Evolutionary conservation across 2,113 vertebrate species (phyloP).

Genomic region (Megaptera novaeangliae): DNA sequence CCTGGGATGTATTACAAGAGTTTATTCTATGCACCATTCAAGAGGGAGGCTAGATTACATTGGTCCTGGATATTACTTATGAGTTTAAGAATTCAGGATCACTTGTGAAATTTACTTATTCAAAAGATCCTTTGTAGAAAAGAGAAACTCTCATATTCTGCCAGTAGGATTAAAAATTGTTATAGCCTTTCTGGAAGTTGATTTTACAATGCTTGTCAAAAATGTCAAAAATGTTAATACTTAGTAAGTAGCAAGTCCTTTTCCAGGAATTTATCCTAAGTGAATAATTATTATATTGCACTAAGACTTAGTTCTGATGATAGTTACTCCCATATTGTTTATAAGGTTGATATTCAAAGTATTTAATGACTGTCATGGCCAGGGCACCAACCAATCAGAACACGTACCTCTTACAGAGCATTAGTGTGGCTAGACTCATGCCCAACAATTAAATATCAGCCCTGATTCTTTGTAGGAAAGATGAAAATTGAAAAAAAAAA

Average conservation of each 20-base stretch:
- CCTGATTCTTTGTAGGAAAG: not conserved
- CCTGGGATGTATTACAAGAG: not conserved
- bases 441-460: not conserved
- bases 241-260: not conserved
- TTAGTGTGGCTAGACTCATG: not conserved
- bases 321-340: not conserved
- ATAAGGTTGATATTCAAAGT: not conserved
- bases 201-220: not conserved
- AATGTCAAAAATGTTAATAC: not conserved
- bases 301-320: not conserved
- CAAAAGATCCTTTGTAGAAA: not conserved
- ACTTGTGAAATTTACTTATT: slow-evolving; percentile 28
- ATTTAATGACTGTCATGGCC: not conserved
- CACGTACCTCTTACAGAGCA: fast-evolving
- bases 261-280: not conserved
- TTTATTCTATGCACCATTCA: not conserved
- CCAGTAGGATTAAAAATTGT: not conserved
- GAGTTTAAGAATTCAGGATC: not conserved
- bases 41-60: not conserved
- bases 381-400: not conserved
- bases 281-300: not conserved
- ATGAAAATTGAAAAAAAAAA: not conserved
- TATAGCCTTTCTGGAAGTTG: not conserved
- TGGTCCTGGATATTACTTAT: not conserved
- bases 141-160: not conserved